Percentiles rank a stretch among this genome's conserved stretches.
These are phyloP conservation scores for Sisor rabdophorus DNA, from an alignment of 2,113 vertebrate species.

Conservation along the genomic window DNA sequence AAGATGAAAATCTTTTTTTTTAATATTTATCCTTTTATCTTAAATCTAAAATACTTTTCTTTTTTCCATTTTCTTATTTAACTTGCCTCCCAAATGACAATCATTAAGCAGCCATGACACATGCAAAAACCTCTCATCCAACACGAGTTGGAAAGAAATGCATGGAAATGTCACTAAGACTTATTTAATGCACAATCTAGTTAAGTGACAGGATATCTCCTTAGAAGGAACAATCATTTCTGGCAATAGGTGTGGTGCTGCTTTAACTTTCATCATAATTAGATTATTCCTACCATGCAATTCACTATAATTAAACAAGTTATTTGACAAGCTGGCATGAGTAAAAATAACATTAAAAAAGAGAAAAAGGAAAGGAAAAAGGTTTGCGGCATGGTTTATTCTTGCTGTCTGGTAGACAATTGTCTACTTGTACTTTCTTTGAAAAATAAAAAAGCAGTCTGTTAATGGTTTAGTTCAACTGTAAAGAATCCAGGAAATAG, in stretches of 20 bases:
- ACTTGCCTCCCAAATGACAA: constrained; percentile 53
- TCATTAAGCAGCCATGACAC: constrained; percentile 43
- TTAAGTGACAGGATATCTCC: constrained; percentile 18
- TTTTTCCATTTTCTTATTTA: constrained; percentile 1
- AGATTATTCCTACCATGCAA: neutral
- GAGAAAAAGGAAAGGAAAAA: neutral
- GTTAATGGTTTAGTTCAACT: constrained; percentile 11
- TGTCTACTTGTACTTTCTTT: constrained; percentile 10
- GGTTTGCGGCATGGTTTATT: neutral
- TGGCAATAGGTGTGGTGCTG: constrained; percentile 29
- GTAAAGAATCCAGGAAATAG: neutral
- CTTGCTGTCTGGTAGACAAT: neutral
- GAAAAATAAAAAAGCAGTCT: neutral
- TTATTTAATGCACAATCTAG: constrained; percentile 31
- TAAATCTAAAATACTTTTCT: neutral
- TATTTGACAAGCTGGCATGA: neutral
- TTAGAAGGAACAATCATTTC: constrained; percentile 30
- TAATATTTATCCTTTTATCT: neutral
- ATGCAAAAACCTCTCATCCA: constrained; percentile 49
- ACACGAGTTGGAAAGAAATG: constrained; percentile 44
- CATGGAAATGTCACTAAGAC: constrained; percentile 27
- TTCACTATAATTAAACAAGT: neutral
- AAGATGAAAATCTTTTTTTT: neutral
- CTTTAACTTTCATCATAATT: constrained; percentile 9
- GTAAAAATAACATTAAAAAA: neutral